phyloP scores from a whole-genome alignment of 2,113 vertebrate species.

The Bolborhynchus lineola region DNA sequence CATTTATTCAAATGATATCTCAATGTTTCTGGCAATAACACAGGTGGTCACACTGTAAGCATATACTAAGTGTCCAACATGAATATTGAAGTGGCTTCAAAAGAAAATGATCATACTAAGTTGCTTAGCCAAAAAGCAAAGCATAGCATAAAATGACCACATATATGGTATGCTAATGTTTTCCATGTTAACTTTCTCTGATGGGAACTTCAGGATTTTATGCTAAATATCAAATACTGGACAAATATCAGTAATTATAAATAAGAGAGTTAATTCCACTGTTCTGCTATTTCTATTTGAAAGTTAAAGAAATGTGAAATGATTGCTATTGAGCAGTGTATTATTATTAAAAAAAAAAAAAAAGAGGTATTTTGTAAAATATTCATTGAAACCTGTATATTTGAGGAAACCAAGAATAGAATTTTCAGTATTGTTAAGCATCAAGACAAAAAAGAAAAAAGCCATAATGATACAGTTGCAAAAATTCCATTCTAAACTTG shows the following conservation, averaged over 20 bases:
- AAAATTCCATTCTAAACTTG: neutral
- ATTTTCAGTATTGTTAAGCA: neutral
- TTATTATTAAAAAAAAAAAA: neutral
- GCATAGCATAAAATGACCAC: neutral
- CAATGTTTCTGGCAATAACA: neutral
- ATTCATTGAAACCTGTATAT: neutral
- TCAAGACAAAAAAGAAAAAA: neutral
- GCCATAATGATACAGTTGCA: neutral
- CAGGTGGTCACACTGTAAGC: neutral
- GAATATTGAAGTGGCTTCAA: neutral
- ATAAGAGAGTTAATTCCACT: neutral
- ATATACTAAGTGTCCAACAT: neutral
- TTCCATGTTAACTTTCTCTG: neutral
- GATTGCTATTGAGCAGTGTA: neutral
- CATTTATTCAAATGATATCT: neutral
- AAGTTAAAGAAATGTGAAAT: neutral
- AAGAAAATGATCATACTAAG: neutral
- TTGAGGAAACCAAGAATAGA: neutral
- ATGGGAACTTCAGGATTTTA: neutral
- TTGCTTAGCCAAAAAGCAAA: neutral
- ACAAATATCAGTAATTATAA: neutral
- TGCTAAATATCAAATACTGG: neutral
- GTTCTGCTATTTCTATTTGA: neutral
- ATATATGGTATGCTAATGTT: neutral
- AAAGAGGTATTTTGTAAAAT: neutral